These are phyloP conservation scores for Siphlonurus alternatus DNA, from an alignment of 2,888 invertebrate species.

Conservation along the genomic window DNA sequence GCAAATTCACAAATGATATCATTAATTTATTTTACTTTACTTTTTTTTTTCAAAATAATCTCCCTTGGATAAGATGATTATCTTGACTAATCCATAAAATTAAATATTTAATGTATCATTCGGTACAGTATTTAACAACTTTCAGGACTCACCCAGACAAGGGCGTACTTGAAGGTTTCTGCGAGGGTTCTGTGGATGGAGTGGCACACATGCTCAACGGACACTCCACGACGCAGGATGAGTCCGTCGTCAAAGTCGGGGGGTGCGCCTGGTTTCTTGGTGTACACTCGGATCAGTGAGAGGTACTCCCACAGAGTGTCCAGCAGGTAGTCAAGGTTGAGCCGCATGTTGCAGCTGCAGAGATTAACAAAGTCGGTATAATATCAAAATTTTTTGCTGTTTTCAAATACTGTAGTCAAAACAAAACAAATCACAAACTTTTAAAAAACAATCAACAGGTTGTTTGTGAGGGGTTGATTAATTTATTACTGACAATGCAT, in stretches of 20 bases:
- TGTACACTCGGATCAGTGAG: slow-evolving; percentile 87
- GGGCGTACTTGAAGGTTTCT: slow-evolving; percentile 84
- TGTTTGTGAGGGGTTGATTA: too few relatives aligned
- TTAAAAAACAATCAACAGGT: too few relatives aligned
- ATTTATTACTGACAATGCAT: too few relatives aligned
- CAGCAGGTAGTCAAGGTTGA: slow-evolving; percentile 88
- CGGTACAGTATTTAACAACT: too few relatives aligned
- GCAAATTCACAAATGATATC: too few relatives aligned
- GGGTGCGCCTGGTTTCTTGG: slow-evolving; percentile 95
- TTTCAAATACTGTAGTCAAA: too few relatives aligned
- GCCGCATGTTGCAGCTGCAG: slow-evolving; percentile 93
- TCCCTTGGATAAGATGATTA: too few relatives aligned
- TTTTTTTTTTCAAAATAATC: too few relatives aligned
- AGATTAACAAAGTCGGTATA: slow-evolving; percentile 11
- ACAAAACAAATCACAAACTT: too few relatives aligned
- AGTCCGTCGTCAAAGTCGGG: slow-evolving; percentile 93
- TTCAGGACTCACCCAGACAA: slow-evolving; percentile 84
- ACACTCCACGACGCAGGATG: slow-evolving; percentile 78
- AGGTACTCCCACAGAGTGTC: slow-evolving; percentile 89
- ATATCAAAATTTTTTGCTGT: slow-evolving; percentile 3
- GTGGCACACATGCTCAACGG: slow-evolving; percentile 95
- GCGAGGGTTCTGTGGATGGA: slow-evolving; percentile 88
- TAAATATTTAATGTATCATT: too few relatives aligned
- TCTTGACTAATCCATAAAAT: too few relatives aligned
- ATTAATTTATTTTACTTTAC: too few relatives aligned